Conservation (phyloP, 2,113 vertebrate genomes). For the Hemichromis elongatus region DNA sequence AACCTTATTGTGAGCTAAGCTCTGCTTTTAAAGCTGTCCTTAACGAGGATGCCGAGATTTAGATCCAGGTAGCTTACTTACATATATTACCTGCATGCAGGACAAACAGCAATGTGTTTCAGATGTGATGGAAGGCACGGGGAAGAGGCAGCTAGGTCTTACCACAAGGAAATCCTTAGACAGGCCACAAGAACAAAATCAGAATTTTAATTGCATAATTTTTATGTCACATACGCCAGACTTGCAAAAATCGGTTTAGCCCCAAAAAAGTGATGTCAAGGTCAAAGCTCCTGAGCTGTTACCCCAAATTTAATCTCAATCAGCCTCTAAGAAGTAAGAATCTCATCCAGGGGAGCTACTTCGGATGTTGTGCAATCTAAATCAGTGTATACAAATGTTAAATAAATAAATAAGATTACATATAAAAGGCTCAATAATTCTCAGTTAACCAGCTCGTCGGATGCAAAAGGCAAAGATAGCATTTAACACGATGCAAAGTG, state of each 20-base stretch:
- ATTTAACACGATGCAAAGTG: not conserved
- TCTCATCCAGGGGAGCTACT: not conserved
- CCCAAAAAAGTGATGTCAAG: not conserved
- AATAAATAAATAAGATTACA: not conserved
- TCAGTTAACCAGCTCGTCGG: not conserved
- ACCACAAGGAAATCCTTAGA: not conserved
- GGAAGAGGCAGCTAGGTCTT: not conserved
- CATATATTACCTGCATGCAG: not conserved
- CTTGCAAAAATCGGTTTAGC: not conserved
- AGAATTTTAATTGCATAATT: not conserved
- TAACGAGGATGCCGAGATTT: not conserved
- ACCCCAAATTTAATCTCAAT: not conserved
- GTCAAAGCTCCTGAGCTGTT: not conserved
- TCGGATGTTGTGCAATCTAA: not conserved
- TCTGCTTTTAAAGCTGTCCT: not conserved
- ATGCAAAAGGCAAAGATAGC: not conserved
- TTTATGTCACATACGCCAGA: not conserved
- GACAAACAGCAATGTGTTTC: not conserved
- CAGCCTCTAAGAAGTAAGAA: not conserved
- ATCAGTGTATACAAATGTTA: not conserved
- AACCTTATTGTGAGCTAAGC: not conserved
- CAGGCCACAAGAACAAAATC: not conserved
- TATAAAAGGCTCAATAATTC: not conserved
- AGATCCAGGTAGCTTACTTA: not conserved
- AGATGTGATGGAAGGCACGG: not conserved